Conservation (phyloP, 2,113 vertebrate genomes). For the Microcebus lehilahytsara region DNA sequence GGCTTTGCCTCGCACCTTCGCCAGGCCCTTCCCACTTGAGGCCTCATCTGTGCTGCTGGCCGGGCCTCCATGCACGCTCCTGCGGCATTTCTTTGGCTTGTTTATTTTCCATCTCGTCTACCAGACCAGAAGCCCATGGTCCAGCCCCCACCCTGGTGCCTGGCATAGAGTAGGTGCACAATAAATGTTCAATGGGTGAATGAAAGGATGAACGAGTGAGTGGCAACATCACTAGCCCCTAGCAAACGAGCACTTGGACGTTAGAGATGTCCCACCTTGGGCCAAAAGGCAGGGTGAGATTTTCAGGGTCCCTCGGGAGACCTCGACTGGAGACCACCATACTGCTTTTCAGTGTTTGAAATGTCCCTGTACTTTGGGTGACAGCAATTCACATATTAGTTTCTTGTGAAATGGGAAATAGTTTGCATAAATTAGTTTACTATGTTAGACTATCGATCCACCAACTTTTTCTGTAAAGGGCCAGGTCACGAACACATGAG, state of each 20-base stretch:
- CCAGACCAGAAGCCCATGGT: background rate
- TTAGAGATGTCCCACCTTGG: background rate
- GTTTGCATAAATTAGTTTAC: background rate
- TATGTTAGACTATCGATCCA: background rate
- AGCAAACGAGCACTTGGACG: background rate
- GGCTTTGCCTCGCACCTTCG: background rate
- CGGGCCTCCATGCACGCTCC: background rate
- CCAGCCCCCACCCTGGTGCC: background rate
- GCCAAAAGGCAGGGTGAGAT: background rate
- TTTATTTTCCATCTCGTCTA: background rate
- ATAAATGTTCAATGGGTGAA: background rate
- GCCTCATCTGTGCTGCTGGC: background rate
- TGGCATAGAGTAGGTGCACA: background rate
- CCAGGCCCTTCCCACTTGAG: background rate
- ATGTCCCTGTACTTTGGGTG: background rate
- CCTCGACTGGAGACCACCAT: background rate
- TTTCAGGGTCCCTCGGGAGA: background rate
- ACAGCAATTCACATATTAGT: background rate
- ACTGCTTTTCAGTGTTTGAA: background rate
- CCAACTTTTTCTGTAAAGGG: background rate
- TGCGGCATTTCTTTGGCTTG: background rate
- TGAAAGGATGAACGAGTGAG: background rate
- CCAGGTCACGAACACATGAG: background rate
- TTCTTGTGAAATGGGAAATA: background rate
- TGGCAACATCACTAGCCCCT: background rate